Conservation (phyloP, 2,113 vertebrate species). For the Neomonachus schauinslandi region DNA sequence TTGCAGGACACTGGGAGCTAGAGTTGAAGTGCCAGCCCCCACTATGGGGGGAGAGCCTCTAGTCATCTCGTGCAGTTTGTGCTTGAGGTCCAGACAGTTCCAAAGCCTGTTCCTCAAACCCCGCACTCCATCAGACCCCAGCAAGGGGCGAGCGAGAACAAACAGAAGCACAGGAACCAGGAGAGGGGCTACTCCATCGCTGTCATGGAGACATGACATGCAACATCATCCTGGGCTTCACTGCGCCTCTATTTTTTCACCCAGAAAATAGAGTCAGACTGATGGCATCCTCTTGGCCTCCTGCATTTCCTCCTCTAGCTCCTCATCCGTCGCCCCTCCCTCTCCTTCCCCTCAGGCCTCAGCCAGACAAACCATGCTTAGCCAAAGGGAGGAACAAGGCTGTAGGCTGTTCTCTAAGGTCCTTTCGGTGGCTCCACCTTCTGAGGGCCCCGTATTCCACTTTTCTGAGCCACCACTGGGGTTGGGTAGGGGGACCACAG, state of each 20-base stretch:
- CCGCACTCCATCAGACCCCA: not conserved
- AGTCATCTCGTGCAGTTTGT: not conserved
- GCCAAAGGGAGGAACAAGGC: not conserved
- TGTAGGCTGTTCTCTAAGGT: not conserved
- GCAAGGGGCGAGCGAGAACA: not conserved
- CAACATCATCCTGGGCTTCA: not conserved
- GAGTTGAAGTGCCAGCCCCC: not conserved
- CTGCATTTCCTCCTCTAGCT: not conserved
- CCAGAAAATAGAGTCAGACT: not conserved
- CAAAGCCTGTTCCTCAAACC: not conserved
- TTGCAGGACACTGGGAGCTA: not conserved
- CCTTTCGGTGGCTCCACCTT: not conserved
- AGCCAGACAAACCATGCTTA: not conserved
- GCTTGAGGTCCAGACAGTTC: not conserved
- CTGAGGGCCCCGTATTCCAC: not conserved
- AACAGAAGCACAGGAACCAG: not conserved
- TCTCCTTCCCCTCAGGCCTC: not conserved
- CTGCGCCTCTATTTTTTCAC: not conserved
- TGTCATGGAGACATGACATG: not conserved
- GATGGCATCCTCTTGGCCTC: not conserved
- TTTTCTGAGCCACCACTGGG: not conserved
- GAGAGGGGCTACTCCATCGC: not conserved
- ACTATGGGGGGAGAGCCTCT: not conserved
- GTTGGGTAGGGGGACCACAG: not conserved
- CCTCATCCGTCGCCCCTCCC: rapidly evolving